phyloP scores from a whole-genome alignment of 2,888 invertebrate genomes.

The Ophion costatus region DNA sequence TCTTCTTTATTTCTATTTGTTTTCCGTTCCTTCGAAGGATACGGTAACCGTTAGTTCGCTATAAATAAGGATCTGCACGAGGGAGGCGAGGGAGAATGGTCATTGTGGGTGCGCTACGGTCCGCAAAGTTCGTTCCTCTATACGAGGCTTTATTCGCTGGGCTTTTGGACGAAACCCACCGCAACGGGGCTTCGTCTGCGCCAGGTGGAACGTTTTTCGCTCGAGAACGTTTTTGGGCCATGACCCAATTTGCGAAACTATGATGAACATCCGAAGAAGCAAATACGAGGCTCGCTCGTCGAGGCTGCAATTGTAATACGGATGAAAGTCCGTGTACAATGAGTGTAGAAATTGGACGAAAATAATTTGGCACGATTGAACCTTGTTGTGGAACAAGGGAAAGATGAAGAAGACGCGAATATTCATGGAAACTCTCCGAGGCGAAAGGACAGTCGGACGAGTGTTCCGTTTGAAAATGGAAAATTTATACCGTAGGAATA shows the following conservation, averaged over 20 bases:
- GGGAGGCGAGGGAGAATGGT: slow-evolving; percentile 22
- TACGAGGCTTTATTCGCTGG: background rate
- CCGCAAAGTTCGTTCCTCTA: slow-evolving; percentile 1
- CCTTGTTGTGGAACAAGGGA: background rate
- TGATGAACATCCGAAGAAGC: background rate
- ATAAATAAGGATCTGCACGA: slow-evolving; percentile 55
- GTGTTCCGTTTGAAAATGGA: background rate
- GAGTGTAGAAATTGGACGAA: background rate
- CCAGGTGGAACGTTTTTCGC: background rate
- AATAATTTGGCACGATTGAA: background rate
- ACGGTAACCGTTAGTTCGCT: slow-evolving; percentile 19
- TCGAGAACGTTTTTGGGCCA: background rate
- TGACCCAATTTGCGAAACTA: background rate
- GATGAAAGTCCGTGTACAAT: background rate
- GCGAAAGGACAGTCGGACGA: background rate
- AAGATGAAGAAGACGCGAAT: background rate
- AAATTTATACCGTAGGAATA: slow-evolving; percentile 6
- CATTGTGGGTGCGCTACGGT: slow-evolving; percentile 16
- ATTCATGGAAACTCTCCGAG: background rate
- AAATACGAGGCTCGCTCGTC: background rate
- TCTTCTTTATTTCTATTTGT: background rate
- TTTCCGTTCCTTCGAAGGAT: slow-evolving; percentile 8
- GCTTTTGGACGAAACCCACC: too few species aligned
- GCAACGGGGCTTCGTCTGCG: background rate
- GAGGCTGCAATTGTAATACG: too few species aligned